These are phyloP conservation scores for Eueides isabella DNA, from an alignment of 1,140 invertebrate genomes.

Conservation along the genomic window DNA sequence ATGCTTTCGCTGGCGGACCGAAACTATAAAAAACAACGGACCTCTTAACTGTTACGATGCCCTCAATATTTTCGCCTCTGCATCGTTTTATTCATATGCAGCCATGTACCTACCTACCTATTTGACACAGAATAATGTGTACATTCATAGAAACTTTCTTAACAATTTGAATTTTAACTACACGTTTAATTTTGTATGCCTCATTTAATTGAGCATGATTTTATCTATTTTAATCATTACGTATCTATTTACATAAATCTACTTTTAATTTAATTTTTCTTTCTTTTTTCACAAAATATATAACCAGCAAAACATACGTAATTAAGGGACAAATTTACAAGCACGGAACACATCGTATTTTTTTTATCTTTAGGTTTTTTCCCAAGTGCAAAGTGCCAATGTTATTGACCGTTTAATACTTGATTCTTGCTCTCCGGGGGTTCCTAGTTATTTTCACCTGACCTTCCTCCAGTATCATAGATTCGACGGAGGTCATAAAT, in stretches of 20 bases:
- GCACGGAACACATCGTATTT: too few species aligned
- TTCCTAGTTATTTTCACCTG: too few species aligned
- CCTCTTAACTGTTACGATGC: slow-evolving; percentile 40
- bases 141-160: not conserved
- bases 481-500: too few species aligned
- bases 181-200: not conserved
- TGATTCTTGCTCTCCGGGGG: too few species aligned
- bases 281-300: too few species aligned
- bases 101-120: not conserved
- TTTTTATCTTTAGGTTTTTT: too few species aligned
- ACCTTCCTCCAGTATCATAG: too few species aligned
- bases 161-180: slow-evolving; percentile 5
- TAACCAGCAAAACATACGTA: too few species aligned
- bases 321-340: too few species aligned
- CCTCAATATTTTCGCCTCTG: slow-evolving; percentile 33
- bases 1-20: slow-evolving; percentile 34
- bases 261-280: not conserved
- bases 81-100: slow-evolving; percentile 8
- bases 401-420: too few species aligned
- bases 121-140: not conserved
- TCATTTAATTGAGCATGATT: not conserved
- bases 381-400: too few species aligned
- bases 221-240: not conserved
- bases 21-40: slow-evolving; percentile 40
- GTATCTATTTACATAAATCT: not conserved